phyloP scores from a whole-genome alignment of 2,113 vertebrate species.

The Hippocampus abdominalis region DNA sequence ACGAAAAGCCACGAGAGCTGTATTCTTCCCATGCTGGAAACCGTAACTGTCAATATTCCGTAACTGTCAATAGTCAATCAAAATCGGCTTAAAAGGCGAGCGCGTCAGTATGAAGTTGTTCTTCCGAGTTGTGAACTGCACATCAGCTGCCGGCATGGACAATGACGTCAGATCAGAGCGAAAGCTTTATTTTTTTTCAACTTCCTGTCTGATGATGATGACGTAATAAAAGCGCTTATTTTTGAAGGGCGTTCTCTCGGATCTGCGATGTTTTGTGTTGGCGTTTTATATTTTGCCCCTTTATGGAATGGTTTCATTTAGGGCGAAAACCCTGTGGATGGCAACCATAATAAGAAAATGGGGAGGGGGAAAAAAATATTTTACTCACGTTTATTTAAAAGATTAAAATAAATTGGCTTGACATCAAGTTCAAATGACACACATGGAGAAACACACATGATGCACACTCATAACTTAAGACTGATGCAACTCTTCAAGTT shows the following conservation, averaged over 20 bases:
- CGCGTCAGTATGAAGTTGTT: constrained; percentile 8
- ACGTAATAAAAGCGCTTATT: not conserved
- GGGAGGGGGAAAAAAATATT: not conserved
- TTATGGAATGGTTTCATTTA: not conserved
- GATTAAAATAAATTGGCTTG: constrained; percentile 70
- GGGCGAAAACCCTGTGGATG: not conserved
- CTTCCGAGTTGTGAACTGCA: not conserved
- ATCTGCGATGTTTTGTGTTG: too few relatives aligned
- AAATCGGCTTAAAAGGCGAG: not conserved
- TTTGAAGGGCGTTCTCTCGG: not conserved
- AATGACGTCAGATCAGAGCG: constrained; percentile 23
- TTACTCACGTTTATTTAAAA: constrained; percentile 74
- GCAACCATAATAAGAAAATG: not conserved
- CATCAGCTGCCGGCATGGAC: constrained; percentile 43
- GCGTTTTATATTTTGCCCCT: not conserved
- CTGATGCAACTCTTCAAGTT: constrained; percentile 62
- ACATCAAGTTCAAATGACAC: constrained; percentile 59
- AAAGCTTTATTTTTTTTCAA: constrained; percentile 46
- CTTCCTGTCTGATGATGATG: not conserved
- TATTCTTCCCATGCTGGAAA: not conserved
- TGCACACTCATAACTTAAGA: constrained; percentile 74
- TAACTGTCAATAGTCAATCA: not conserved
- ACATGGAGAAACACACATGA: constrained; percentile 51
- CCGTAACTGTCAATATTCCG: not conserved
- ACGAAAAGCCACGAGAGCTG: constrained; percentile 48